Base-by-base conservation (phyloP, 2,113 vertebrate species). In the Serinus canaria region DNA sequence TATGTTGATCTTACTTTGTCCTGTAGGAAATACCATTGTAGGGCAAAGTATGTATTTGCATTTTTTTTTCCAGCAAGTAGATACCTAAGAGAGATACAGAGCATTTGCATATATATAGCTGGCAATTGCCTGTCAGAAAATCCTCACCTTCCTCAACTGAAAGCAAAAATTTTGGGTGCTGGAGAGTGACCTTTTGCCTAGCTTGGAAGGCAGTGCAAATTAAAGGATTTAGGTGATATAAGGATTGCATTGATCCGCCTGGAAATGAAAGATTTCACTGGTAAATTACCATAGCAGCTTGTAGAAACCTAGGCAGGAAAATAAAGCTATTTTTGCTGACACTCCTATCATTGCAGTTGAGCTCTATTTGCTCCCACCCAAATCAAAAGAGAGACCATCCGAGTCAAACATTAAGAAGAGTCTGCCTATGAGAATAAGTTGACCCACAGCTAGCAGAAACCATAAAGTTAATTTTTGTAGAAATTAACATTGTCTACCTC, bases 101-200 rank as follows among this genome's bases (percentile, higher is more conserved):
- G 9, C 1, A 82, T 90, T 95, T 95, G 76, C 81, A 93, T 87
- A 89, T 49, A 50, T 67, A 88, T 68, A 95, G 68, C 43, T 86
- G 80, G 49, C 62, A 94, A 67, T 5, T 59, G 50, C 66, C 62
- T 84, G 75, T 35, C 69, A 84, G 41, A 50, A 85, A 94, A 82
- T 81, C 55, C 67, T 66, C 52, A 46, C 23, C 20, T 75, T 37
- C 22, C 28, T 75, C 46, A 85, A 47, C 14, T 33, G 14, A 85
- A 87, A 73, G 58, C 10, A 72, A 46, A 82, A 60, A 46, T 83
- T 90, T 62, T 27, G 62, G 25, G 46, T 62, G 20, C 31, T 28
- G 47, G 13, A 73, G 24, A 75, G 16, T 28, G 41, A 91, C 50
- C 50, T 84, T 87, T 64, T 68, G 25, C 39, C 43, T 76, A 24